Conservation (phyloP, 1,140 invertebrate species). For the Orussus abietinus region DNA sequence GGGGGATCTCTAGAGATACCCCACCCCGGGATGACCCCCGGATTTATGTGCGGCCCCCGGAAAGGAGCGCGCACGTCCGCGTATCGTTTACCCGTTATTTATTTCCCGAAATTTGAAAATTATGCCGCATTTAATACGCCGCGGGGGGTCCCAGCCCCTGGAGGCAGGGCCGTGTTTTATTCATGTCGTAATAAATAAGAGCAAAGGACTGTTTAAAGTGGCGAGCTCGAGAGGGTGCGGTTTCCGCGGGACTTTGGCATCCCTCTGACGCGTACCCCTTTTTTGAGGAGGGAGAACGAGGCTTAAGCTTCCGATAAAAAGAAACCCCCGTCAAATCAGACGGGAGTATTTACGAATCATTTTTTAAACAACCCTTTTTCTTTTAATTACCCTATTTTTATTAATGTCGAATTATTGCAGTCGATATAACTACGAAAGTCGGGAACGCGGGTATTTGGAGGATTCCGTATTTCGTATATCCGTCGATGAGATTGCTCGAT, state of each 20-base stretch:
- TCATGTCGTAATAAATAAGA: slow-evolving; percentile 52
- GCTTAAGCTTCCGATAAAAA: too few species aligned
- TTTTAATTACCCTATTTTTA: too few species aligned
- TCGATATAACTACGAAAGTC: too few species aligned
- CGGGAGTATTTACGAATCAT: too few species aligned
- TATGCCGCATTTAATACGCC: slow-evolving; percentile 51
- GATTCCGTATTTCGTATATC: too few species aligned
- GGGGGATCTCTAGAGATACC: too few species aligned
- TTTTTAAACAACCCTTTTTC: too few species aligned
- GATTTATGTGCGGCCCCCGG: slow-evolving; percentile 40
- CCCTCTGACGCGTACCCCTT: slow-evolving; percentile 1
- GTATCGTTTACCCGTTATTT: slow-evolving; percentile 52
- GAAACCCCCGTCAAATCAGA: too few species aligned
- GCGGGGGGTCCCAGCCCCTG: slow-evolving; percentile 4
- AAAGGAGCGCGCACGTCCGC: slow-evolving; percentile 36
- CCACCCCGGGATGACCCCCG: slow-evolving; percentile 24
- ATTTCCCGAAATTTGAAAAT: slow-evolving; percentile 53
- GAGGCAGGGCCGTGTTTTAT: slow-evolving; percentile 42
- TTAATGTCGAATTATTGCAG: too few species aligned
- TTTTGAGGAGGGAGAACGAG: too few species aligned
- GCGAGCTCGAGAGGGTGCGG: slow-evolving; percentile 17
- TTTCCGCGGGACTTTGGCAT: slow-evolving; percentile 17
- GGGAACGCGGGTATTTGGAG: too few species aligned
- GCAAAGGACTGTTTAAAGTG: slow-evolving; percentile 45
- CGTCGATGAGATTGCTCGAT: too few species aligned